A percentile compares a stretch with the other conserved stretches of the same genome.
phyloP scores from a whole-genome alignment of 2,113 vertebrate species.

The Triplophysa tibetana region DNA sequence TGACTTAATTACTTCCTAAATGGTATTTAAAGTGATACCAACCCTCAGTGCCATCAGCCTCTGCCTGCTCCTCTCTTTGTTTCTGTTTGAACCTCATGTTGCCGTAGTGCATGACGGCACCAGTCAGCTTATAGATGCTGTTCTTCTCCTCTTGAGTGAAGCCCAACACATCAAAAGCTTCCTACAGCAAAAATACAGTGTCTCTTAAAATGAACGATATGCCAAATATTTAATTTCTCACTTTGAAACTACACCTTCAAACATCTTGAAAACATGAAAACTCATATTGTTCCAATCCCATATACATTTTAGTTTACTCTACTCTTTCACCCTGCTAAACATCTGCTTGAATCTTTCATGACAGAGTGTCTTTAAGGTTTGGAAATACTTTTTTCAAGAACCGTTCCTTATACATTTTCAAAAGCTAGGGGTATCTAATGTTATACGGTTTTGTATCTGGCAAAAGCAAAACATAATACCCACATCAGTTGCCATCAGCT shows the following conservation, averaged over 20 bases:
- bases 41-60: conserved; percentile 81
- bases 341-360: too few relatives aligned
- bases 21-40: background rate
- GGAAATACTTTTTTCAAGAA: background rate
- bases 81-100: conserved; percentile 84
- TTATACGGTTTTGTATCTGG: background rate
- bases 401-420: background rate
- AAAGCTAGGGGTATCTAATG: background rate
- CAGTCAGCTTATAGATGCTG: conserved; percentile 73
- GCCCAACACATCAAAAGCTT: conserved; percentile 80
- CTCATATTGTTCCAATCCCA: too few relatives aligned
- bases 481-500: conserved; percentile 55
- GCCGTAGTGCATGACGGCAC: conserved; percentile 80
- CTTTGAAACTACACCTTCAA: too few relatives aligned
- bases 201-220: background rate
- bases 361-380: too few relatives aligned
- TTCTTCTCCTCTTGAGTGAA: conserved; percentile 80
- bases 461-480: background rate
- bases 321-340: too few relatives aligned
- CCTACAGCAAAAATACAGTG: conserved; percentile 49
- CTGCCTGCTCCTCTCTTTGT: conserved; percentile 79
- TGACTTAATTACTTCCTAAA: background rate
- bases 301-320: too few relatives aligned
- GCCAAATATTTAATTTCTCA: background rate
- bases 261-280: too few relatives aligned